Evolutionary conservation across 2,113 vertebrate genomes (phyloP), one percentile per base, ranked within the genome.

Genomic region (Muntiacus reevesi): DNA sequence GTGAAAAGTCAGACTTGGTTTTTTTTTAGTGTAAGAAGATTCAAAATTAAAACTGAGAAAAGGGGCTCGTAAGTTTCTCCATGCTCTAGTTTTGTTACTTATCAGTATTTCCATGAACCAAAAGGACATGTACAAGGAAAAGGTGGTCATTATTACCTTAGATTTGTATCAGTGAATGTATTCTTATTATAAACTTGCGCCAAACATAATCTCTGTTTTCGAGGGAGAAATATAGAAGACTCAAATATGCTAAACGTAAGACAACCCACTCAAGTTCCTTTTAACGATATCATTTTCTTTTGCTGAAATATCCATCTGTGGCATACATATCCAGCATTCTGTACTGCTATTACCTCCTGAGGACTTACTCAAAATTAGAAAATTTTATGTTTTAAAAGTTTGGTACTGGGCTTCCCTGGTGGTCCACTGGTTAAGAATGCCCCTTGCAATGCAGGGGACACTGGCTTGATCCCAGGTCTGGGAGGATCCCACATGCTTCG

Each of bases 1-100:
- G 57, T 43, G 94, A 84, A 96, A 83, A 96, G 92, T 74, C 79
- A 97, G n/a, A 89, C 33, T 57, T 87, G 59, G 27, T 82, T 74
- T 62, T 60, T 92, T 92, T 76, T 82, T 95, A 90, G 47, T 50
- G 27, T 62, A 93, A 96, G 82, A 93, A 82, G 21, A 6, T 79
- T 92, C 57, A 90, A 93, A 87, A 91, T 93, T 64, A 93, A 79
- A 97, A 82, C 52, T 36, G 43, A 25, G 43, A n/a, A 96, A 82
- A 83, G 33, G 25, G 28, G 28, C 25, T 81, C 55, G 6, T 30
- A 54, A 9, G 11, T 83, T 93, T 83, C 47, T 91, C 2, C 1
- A 7, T 33, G 5, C 62, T 54, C 7, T 11, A 81, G 17, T 27
- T 64, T 95, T 64, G 30, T 95, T 76, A 85, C 6, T 23, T 19